Percentiles rank a stretch among this genome's conserved stretches.
Conservation (phyloP, 1,140 invertebrate genomes). For the Notospermus geniculatus region DNA sequence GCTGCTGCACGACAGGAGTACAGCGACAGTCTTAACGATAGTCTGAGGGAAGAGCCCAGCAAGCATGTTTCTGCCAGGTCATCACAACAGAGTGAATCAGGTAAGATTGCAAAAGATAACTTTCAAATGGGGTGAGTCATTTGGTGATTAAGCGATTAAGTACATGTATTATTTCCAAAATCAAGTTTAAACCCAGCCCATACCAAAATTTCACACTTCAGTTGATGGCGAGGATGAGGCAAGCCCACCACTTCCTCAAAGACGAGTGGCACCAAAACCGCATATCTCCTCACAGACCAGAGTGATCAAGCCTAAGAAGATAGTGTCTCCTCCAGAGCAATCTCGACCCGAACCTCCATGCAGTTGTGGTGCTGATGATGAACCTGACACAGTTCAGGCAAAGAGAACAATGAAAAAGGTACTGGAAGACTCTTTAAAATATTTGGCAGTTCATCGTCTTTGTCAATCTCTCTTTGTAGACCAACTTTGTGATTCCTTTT, state of each 20-base stretch:
- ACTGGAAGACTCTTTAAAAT: constrained; percentile 10
- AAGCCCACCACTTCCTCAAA: no score
- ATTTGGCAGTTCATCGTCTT: background rate
- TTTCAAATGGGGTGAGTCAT: no score
- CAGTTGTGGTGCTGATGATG: no score
- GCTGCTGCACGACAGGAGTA: background rate
- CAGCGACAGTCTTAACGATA: background rate
- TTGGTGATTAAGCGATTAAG: no score
- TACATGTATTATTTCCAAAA: no score
- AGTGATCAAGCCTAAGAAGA: no score
- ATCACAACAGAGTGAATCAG: background rate
- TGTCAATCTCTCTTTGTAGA: background rate
- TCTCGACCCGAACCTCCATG: no score
- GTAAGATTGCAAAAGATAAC: background rate
- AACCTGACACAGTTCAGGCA: background rate
- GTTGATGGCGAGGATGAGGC: background rate
- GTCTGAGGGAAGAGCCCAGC: background rate
- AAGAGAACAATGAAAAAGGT: background rate
- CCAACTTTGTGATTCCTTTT: background rate
- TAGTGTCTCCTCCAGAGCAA: no score
- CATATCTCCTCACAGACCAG: no score
- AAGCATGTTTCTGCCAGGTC: background rate
- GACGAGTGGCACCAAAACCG: no score
- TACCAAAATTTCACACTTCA: background rate
- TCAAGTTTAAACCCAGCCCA: no score